Evolutionary conservation across 2,113 vertebrate species (phyloP).

Genomic region (Forbesichthys papilliferus): DNA sequence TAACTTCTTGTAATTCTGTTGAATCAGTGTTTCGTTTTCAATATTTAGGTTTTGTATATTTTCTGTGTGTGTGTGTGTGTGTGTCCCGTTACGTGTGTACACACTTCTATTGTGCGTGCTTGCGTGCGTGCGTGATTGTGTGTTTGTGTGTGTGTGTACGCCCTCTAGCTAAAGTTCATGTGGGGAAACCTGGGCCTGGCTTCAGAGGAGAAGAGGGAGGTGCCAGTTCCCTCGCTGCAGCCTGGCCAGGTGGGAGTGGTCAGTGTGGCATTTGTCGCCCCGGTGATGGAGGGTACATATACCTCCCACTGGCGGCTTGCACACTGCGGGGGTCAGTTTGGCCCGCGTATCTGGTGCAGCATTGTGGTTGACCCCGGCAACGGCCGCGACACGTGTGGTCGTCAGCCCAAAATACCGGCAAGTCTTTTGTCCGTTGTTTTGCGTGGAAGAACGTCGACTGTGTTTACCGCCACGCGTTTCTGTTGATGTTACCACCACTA

Average conservation of each 20-base stretch:
- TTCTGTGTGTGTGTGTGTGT: conserved; percentile 45
- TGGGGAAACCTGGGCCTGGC: conserved; percentile 95
- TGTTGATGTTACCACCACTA: no score
- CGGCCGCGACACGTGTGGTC: conserved; percentile 42
- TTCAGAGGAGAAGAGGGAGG: conserved; percentile 85
- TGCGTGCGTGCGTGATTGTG: conserved; percentile 64
- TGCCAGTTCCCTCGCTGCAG: conserved; percentile 87
- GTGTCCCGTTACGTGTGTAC: conserved; percentile 38
- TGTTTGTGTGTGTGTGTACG: conserved; percentile 62
- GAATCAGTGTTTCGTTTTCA: conserved; percentile 36
- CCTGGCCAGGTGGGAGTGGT: conserved; percentile 91
- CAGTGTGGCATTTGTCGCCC: conserved; percentile 92
- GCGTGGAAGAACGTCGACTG: no score
- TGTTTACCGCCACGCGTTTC: no score
- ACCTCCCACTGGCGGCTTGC: conserved; percentile 97
- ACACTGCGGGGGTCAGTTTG: conserved; percentile 93
- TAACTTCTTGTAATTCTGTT: conserved; percentile 51
- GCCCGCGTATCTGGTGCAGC: conserved; percentile 97
- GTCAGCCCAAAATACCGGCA: conserved; percentile 78
- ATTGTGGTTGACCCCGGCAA: conserved; percentile 86
- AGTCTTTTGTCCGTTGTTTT: conserved; percentile 57
- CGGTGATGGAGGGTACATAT: conserved; percentile 91
- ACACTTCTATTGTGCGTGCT: conserved; percentile 40
- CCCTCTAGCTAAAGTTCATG: conserved; percentile 91
- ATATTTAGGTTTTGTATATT: conserved; percentile 28